phyloP scores from a whole-genome alignment of 2,113 vertebrate genomes.

The Colaptes auratus region DNA sequence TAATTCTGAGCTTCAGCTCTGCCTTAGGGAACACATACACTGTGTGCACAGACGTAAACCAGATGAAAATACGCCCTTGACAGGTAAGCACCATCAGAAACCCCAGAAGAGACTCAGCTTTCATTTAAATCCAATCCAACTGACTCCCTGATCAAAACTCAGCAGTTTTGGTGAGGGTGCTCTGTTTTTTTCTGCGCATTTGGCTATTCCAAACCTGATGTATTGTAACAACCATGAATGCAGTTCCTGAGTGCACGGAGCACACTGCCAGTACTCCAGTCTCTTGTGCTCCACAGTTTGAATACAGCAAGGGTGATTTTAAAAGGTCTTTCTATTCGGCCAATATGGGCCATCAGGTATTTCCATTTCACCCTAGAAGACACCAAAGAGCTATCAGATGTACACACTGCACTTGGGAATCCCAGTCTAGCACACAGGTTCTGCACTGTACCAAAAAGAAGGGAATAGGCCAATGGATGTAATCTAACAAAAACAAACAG shows the following conservation, averaged over 20 bases:
- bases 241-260: slow-evolving; percentile 82
- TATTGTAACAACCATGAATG: slow-evolving; percentile 73
- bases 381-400: not conserved
- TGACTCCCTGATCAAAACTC: not conserved
- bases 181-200: not conserved
- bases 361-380: slow-evolving; percentile 81
- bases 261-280: slow-evolving; percentile 77
- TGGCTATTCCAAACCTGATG: not conserved
- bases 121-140: not conserved
- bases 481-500: not conserved
- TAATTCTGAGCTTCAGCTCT: not conserved
- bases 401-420: not conserved
- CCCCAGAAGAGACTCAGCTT: not conserved
- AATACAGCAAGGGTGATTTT: slow-evolving; percentile 84
- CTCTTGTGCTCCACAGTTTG: slow-evolving; percentile 70
- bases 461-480: not conserved
- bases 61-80: not conserved
- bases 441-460: not conserved
- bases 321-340: slow-evolving; percentile 80
- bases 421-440: not conserved
- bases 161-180: not conserved
- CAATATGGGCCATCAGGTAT: slow-evolving; percentile 77
- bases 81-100: not conserved
- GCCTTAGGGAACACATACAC: not conserved
- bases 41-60: not conserved